Evolutionary conservation across 2,888 invertebrate species (phyloP).

Genomic region (Busseola fusca): DNA sequence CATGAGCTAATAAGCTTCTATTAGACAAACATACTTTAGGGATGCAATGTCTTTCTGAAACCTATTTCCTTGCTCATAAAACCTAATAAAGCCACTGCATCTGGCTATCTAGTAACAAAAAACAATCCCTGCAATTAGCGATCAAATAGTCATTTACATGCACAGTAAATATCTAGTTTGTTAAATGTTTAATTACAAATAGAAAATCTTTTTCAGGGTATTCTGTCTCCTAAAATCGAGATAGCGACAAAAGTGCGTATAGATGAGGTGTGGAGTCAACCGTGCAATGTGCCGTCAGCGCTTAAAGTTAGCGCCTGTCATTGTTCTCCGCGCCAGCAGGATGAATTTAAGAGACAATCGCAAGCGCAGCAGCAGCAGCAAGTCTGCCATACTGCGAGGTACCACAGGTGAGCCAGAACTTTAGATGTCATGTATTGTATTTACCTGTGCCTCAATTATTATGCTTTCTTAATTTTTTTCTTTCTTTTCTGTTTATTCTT

Average conservation of each 20-base stretch:
- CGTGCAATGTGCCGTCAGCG: constrained; percentile 24
- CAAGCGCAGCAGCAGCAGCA: constrained; percentile 60
- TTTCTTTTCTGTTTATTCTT: too few relatives aligned
- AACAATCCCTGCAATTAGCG: background rate
- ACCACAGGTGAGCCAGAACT: constrained; percentile 79
- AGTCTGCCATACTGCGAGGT: constrained; percentile 86
- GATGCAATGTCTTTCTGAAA: background rate
- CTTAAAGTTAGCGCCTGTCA: constrained; percentile 65
- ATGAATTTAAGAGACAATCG: constrained; percentile 73
- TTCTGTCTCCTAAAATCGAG: constrained; percentile 92
- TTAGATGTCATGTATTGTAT: background rate
- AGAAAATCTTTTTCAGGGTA: constrained; percentile 87
- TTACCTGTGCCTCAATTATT: background rate
- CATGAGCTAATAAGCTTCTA: background rate
- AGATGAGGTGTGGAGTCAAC: constrained; percentile 88
- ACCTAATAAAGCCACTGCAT: background rate
- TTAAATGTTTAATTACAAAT: background rate
- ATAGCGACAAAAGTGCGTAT: constrained; percentile 91
- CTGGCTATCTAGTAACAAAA: too few relatives aligned
- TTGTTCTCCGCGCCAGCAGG: constrained; percentile 55
- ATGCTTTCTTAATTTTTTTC: too few relatives aligned
- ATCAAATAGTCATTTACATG: background rate
- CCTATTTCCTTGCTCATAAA: background rate
- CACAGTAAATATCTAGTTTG: background rate
- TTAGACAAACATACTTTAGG: background rate